Percentiles rank a stretch among this genome's conserved stretches.
phyloP scores from a whole-genome alignment of 2,797 vertebrate genomes.

The Orestias chungarensis region DNA sequence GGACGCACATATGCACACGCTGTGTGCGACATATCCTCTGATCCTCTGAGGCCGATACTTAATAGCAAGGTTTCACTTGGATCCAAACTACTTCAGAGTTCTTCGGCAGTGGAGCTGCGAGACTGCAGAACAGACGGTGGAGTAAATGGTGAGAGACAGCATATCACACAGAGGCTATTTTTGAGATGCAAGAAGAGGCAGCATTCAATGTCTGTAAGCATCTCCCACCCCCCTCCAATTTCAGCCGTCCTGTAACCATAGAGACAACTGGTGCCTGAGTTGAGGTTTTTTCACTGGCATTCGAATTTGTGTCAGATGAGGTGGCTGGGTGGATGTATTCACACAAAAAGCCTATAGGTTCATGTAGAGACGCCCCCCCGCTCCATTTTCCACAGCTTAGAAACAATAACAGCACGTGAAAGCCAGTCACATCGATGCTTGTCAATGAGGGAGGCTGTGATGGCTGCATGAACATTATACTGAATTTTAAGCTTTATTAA shows the following conservation, averaged over 20 bases:
- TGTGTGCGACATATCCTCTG: not conserved
- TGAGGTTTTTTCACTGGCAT: conserved; percentile 59
- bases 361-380: conserved; percentile 17
- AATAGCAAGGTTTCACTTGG: conserved; percentile 17
- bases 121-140: conserved; percentile 28
- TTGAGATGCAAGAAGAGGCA: conserved; percentile 27
- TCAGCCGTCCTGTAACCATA: conserved; percentile 72
- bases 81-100: not conserved
- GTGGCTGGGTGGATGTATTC: conserved; percentile 28
- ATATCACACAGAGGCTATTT: conserved; percentile 10
- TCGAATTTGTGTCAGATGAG: conserved; percentile 57
- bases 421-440: conserved; percentile 27
- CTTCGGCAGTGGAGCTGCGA: conserved; percentile 41
- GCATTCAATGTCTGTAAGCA: conserved; percentile 24
- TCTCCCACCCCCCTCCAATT: conserved; percentile 54
- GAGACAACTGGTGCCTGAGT: conserved; percentile 66
- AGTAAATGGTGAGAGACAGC: conserved; percentile 8
- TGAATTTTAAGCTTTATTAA: conserved; percentile 9
- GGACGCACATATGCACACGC: conserved; percentile 14
- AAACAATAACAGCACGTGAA: conserved; percentile 21
- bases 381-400: conserved; percentile 23
- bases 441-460: conserved; percentile 40
- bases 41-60: conserved; percentile 6
- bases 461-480: conserved; percentile 29
- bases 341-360: conserved; percentile 26